Percentiles rank a stretch among this genome's conserved stretches.
Evolutionary conservation across 2,113 vertebrate species (phyloP).

Genomic region (Rostratula benghalensis): DNA sequence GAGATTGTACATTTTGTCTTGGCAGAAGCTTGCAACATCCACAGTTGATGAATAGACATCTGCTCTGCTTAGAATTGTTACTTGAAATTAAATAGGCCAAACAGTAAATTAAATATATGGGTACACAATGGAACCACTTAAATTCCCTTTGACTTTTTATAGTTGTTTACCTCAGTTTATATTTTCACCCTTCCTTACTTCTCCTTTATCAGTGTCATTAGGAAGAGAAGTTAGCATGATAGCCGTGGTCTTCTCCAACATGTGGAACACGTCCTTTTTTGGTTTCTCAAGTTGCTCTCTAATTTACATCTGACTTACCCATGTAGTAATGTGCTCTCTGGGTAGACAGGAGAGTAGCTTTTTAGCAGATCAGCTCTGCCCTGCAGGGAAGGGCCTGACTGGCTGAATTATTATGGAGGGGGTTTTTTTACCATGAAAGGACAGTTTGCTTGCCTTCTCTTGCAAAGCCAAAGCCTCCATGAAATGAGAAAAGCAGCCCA

Average conservation of each 20-base stretch:
- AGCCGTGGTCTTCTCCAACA: background rate
- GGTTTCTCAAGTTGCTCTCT: background rate
- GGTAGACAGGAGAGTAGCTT: background rate
- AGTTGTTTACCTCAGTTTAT: background rate
- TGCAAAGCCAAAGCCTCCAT: background rate
- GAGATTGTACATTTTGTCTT: slow-evolving; percentile 22
- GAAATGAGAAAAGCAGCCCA: background rate
- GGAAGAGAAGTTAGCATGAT: background rate
- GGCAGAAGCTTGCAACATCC: background rate
- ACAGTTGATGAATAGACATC: slow-evolving; percentile 24
- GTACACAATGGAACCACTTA: background rate
- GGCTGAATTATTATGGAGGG: background rate
- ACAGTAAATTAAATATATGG: background rate
- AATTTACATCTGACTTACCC: background rate
- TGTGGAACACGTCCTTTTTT: background rate
- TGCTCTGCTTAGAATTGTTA: background rate
- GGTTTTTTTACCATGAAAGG: slow-evolving; percentile 1
- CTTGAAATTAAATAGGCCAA: slow-evolving; percentile 27
- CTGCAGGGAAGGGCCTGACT: background rate
- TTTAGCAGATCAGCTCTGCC: background rate
- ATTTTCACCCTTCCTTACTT: background rate
- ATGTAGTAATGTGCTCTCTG: background rate
- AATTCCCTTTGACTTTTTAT: background rate
- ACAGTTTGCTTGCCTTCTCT: background rate
- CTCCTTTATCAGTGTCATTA: background rate